phyloP scores from a whole-genome alignment of 2,888 invertebrate species.

The Bellardia pandia region DNA sequence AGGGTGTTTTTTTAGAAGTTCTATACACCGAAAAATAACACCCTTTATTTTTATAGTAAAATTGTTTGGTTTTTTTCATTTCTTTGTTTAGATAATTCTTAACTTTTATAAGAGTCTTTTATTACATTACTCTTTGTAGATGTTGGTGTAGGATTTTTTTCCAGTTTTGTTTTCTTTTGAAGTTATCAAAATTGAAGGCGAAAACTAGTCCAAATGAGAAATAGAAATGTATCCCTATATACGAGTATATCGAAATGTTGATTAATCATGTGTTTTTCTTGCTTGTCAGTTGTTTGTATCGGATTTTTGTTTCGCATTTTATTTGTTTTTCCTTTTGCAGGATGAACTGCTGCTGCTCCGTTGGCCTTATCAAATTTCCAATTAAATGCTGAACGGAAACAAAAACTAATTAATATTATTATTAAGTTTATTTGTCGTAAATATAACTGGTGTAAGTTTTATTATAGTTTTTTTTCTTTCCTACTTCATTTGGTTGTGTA shows the following conservation, averaged over 20 bases:
- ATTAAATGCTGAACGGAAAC: slow-evolving; percentile 60
- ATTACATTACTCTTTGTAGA: neutral
- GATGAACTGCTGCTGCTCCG: slow-evolving; percentile 1
- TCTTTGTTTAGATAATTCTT: neutral
- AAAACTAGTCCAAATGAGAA: neutral
- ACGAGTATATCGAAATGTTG: neutral
- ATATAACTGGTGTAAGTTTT: neutral
- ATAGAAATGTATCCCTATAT: neutral
- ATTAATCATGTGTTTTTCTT: slow-evolving; percentile 35
- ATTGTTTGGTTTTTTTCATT: neutral
- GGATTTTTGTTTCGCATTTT: slow-evolving; percentile 24
- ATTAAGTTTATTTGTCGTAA: slow-evolving; percentile 21
- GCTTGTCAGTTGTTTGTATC: neutral
- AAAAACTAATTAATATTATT: slow-evolving; percentile 64
- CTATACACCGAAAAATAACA: too few relatives aligned
- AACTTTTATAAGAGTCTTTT: neutral
- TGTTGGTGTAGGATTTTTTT: neutral
- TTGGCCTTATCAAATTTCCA: slow-evolving; percentile 53
- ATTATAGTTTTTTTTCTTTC: neutral
- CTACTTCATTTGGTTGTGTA: neutral
- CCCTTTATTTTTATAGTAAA: too few relatives aligned
- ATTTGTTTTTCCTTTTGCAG: slow-evolving; percentile 7
- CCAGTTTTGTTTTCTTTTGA: neutral
- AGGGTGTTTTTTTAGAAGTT: too few relatives aligned
- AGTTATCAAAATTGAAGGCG: neutral